These are phyloP conservation scores for Premnoplex brunnescens DNA, from an alignment of 2,797 vertebrate species.

Conservation along the genomic window DNA sequence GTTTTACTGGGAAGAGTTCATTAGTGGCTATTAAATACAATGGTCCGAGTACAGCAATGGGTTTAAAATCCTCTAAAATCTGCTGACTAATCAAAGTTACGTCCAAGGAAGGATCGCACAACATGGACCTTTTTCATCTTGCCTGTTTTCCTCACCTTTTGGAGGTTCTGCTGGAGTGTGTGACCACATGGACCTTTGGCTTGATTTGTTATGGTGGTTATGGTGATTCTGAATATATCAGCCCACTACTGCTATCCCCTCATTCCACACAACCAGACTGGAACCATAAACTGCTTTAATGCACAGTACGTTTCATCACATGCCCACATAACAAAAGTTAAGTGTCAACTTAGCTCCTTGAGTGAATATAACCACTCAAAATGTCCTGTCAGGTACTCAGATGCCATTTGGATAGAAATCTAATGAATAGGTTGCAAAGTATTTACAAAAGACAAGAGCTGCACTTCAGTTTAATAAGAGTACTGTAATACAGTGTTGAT, in stretches of 20 bases:
- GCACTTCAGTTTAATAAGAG: neutral
- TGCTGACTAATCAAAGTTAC: neutral
- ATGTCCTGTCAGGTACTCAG: accelerated
- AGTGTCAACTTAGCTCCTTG: neutral
- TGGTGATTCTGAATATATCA: neutral
- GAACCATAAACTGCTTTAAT: neutral
- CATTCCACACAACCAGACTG: neutral
- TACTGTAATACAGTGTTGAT: neutral
- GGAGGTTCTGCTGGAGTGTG: neutral
- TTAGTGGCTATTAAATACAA: neutral
- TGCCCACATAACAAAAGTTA: neutral
- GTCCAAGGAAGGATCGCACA: neutral
- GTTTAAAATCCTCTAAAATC: neutral
- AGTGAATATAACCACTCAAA: neutral
- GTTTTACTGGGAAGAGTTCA: neutral
- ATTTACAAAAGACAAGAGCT: neutral
- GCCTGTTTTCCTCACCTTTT: neutral
- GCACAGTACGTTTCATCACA: neutral
- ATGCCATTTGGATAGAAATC: neutral
- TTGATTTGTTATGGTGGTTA: neutral
- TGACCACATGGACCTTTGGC: neutral
- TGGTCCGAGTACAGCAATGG: neutral
- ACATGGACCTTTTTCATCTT: neutral
- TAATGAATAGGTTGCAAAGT: neutral
- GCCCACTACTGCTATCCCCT: neutral